Conservation (phyloP, 2,888 invertebrate species). For the Phortica magna region DNA sequence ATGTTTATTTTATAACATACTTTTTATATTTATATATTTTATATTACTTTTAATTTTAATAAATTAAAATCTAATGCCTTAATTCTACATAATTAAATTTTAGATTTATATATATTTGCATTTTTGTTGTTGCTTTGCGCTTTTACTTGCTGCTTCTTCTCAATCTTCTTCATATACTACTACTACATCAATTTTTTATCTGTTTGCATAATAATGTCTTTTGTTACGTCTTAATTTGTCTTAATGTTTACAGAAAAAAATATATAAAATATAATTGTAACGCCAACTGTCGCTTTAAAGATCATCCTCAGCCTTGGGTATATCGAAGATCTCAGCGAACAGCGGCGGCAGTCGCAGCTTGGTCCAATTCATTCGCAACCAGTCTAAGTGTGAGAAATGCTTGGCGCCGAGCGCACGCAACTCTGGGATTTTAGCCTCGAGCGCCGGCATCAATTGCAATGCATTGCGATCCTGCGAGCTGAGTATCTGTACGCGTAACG, state of each 20-base stretch:
- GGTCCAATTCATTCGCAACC: slow-evolving; percentile 94
- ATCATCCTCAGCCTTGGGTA: slow-evolving; percentile 90
- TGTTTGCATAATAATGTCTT: slow-evolving; percentile 11
- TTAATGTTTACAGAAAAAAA: neutral
- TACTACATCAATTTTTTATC: slow-evolving; percentile 5
- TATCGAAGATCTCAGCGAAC: slow-evolving; percentile 98
- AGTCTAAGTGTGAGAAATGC: slow-evolving; percentile 90
- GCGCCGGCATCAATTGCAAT: slow-evolving; percentile 78
- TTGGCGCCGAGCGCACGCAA: slow-evolving; percentile 88
- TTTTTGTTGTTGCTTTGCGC: slow-evolving; percentile 31
- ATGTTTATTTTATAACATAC: neutral
- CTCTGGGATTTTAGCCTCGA: slow-evolving; percentile 85
- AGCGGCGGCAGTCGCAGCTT: slow-evolving; percentile 92
- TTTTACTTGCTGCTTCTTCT: neutral
- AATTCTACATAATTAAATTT: slow-evolving; percentile 4
- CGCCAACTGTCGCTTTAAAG: slow-evolving; percentile 55
- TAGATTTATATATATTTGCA: slow-evolving; percentile 24
- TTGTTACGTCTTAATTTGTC: neutral
- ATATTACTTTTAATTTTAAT: neutral
- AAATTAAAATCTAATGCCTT: slow-evolving; percentile 25
- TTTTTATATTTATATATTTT: slow-evolving; percentile 2
- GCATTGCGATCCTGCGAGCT: slow-evolving; percentile 77
- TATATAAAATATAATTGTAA: neutral
- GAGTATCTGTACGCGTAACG: slow-evolving; percentile 88
- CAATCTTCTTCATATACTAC: neutral